These are phyloP conservation scores for Troilus luridus DNA, from an alignment of 2,888 invertebrate species.

Conservation along the genomic window DNA sequence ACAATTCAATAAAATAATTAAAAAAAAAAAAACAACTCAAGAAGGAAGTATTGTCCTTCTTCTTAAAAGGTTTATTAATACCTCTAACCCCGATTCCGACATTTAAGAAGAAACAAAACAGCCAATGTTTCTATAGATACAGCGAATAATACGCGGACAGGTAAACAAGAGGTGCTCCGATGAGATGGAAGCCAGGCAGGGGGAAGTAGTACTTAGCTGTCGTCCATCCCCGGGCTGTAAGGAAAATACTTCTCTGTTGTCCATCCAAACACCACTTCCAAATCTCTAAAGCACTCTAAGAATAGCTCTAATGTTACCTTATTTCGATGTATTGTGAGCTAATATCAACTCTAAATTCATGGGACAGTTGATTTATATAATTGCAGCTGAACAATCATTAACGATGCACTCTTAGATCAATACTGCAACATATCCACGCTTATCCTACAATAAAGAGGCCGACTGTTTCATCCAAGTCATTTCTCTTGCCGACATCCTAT, in stretches of 20 bases:
- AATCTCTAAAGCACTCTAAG: conserved; percentile 6
- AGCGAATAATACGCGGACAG: neutral
- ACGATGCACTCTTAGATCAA: no score
- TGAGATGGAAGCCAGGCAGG: neutral
- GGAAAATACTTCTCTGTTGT: neutral
- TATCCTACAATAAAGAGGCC: no score
- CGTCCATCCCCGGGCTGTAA: neutral
- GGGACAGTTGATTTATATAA: neutral
- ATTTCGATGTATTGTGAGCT: neutral
- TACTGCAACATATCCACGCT: no score
- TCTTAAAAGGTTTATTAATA: no score
- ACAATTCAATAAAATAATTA: no score
- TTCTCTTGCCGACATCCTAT: no score
- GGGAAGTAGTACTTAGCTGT: neutral
- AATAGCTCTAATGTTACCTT: neutral
- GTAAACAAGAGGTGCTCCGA: conserved; percentile 14
- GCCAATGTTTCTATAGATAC: neutral
- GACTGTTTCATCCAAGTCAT: no score
- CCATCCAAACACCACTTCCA: neutral
- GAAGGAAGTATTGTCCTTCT: no score
- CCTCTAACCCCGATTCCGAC: neutral
- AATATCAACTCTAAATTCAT: neutral
- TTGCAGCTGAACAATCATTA: neutral
- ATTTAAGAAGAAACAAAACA: no score
- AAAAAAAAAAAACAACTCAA: no score